Conservation (phyloP, 2,113 vertebrate genomes). For the Peromyscus leucopus region DNA sequence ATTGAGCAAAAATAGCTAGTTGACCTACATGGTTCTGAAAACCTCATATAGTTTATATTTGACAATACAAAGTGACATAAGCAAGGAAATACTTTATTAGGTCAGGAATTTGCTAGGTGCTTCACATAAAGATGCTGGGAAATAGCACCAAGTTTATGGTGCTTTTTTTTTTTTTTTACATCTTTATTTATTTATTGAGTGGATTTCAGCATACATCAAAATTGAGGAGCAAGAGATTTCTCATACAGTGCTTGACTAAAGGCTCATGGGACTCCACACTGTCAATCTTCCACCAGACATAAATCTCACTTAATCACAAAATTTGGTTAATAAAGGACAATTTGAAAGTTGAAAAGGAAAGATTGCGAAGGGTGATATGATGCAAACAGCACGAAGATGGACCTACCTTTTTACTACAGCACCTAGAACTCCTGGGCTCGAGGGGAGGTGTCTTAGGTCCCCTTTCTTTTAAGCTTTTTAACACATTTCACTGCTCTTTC, state of each 20-base stretch:
- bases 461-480: neutral
- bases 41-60: slow-evolving; percentile 7
- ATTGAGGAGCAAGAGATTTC: neutral
- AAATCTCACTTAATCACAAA: neutral
- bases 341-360: neutral
- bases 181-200: neutral
- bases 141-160: neutral
- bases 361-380: neutral
- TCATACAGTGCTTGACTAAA: neutral
- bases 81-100: neutral
- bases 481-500: neutral
- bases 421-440: neutral
- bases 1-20: neutral
- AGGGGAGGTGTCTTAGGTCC: neutral
- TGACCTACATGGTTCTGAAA: neutral
- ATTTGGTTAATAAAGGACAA: neutral
- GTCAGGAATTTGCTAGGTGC: neutral
- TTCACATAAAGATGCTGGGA: neutral
- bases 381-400: neutral
- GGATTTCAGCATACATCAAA: neutral
- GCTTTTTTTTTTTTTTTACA: neutral
- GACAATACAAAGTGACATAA: slow-evolving; percentile 28
- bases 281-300: neutral
- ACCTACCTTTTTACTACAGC: neutral
- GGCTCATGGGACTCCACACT: neutral